Evolutionary conservation across 2,888 invertebrate species (phyloP).

Genomic region (Drosophila anomalata): DNA sequence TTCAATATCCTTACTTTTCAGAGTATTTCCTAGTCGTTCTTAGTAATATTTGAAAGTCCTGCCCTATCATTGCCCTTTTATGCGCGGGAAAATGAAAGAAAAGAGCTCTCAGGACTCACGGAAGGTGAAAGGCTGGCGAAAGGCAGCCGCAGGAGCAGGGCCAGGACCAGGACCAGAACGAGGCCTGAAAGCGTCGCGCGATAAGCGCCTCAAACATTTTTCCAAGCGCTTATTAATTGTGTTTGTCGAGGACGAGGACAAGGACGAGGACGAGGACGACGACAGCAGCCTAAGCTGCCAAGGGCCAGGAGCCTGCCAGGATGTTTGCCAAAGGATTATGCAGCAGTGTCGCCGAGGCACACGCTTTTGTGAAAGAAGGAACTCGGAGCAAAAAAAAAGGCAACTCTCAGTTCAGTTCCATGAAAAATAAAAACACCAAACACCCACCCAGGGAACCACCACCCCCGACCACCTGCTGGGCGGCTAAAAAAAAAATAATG

Average conservation of each 20-base stretch:
- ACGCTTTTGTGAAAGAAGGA: no score
- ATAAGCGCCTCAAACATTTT: constrained; percentile 74
- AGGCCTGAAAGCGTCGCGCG: constrained; percentile 68
- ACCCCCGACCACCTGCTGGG: constrained; percentile 41
- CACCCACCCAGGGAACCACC: background rate
- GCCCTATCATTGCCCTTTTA: background rate
- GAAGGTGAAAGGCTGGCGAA: background rate
- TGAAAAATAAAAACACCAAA: no score
- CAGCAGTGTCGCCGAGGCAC: constrained; percentile 17
- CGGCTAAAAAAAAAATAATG: constrained; percentile 1
- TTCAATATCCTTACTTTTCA: background rate
- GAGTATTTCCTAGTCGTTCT: background rate
- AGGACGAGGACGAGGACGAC: constrained; percentile 5
- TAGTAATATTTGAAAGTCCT: background rate
- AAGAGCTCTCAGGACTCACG: background rate
- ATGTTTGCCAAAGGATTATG: constrained; percentile 70
- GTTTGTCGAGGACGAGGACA: constrained; percentile 55
- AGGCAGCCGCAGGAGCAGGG: background rate
- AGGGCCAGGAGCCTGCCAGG: background rate
- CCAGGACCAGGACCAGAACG: constrained; percentile 20
- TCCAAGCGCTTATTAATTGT: constrained; percentile 75
- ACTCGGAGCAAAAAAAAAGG: no score
- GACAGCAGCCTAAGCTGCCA: constrained; percentile 29
- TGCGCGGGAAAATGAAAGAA: background rate
- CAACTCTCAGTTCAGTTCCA: no score